Percentiles rank a stretch among this genome's conserved stretches.
phyloP scores from a whole-genome alignment of 1,140 invertebrate genomes.

The Temnothorax curvispinosus region DNA sequence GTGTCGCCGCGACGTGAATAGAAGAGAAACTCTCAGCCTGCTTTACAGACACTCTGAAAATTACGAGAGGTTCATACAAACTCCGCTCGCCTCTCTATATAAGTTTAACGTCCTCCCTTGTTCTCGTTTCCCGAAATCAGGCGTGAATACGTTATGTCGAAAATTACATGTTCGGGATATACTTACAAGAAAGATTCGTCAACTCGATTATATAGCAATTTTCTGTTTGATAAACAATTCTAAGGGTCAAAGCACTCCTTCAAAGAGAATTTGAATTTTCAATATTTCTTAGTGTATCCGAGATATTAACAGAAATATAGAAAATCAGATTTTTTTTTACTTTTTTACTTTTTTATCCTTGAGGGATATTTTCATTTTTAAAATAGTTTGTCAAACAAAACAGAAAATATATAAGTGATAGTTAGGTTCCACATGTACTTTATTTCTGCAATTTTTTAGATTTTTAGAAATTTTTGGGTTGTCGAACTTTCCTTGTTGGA shows the following conservation, averaged over 20 bases:
- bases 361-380: too few relatives aligned
- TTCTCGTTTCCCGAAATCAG: slow-evolving; percentile 16
- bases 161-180: not conserved
- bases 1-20: slow-evolving; percentile 54
- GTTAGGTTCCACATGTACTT: not conserved
- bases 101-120: slow-evolving; percentile 20
- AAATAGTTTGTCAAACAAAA: not conserved
- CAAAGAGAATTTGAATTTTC: not conserved
- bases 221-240: not conserved
- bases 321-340: too few relatives aligned
- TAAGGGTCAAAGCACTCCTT: not conserved
- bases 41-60: slow-evolving; percentile 57
- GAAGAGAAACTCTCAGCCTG: slow-evolving; percentile 55
- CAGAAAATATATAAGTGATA: not conserved
- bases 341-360: too few relatives aligned
- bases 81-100: not conserved
- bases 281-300: not conserved
- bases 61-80: slow-evolving; percentile 66
- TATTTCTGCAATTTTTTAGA: not conserved
- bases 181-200: not conserved
- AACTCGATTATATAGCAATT: not conserved
- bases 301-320: too few relatives aligned
- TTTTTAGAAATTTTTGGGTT: not conserved
- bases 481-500: not conserved
- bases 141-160: not conserved